A percentile compares a stretch with the other conserved stretches of the same genome.
Conservation (phyloP, 2,888 invertebrate genomes). For the Nasonovia ribisnigri region DNA sequence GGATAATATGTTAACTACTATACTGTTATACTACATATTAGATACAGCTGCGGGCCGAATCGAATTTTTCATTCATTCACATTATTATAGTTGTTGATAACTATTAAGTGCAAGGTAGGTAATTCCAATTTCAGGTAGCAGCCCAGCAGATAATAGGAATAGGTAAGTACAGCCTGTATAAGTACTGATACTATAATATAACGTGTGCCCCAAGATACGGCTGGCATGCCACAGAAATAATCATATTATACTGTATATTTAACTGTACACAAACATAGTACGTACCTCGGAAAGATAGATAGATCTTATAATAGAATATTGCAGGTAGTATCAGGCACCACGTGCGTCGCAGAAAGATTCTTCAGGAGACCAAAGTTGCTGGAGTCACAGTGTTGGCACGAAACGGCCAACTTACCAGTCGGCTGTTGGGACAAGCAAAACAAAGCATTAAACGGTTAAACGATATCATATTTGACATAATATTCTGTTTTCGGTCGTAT, state of each 20-base stretch:
- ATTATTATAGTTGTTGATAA: background rate
- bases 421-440: background rate
- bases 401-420: background rate
- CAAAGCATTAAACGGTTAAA: background rate
- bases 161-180: background rate
- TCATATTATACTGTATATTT: background rate
- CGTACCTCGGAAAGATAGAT: background rate
- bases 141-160: background rate
- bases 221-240: background rate
- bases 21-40: background rate
- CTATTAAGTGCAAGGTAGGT: background rate
- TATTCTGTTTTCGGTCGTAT: background rate
- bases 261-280: background rate
- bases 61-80: background rate
- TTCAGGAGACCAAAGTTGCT: background rate
- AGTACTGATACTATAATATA: background rate
- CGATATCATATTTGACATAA: background rate
- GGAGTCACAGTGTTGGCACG: background rate
- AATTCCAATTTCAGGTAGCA: background rate
- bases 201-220: background rate
- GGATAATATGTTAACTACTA: background rate
- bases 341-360: background rate
- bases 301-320: background rate
- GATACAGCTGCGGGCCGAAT: background rate
- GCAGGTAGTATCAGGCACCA: background rate